These are phyloP conservation scores for Gymnoscelis rufifasciata DNA, from an alignment of 2,888 invertebrate species.

Conservation along the genomic window DNA sequence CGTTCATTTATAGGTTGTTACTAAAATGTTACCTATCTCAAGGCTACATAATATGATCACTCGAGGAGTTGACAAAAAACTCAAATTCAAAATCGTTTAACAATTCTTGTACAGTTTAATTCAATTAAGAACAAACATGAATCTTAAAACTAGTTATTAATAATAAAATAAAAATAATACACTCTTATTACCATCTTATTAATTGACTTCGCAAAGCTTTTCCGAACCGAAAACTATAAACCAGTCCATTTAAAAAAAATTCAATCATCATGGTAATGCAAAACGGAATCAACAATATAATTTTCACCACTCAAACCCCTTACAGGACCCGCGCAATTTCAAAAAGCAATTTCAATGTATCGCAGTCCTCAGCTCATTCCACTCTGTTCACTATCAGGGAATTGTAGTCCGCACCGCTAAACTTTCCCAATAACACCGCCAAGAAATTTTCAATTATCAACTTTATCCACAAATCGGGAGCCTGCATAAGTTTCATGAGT, in stretches of 20 bases:
- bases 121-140: too few relatives aligned
- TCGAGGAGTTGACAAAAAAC: too few relatives aligned
- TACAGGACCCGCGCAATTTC: slow-evolving; percentile 28
- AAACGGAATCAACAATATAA: slow-evolving; percentile 2
- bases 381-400: slow-evolving; percentile 39
- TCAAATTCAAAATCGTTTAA: too few relatives aligned
- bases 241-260: not conserved
- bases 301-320: slow-evolving; percentile 7
- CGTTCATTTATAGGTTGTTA: too few relatives aligned
- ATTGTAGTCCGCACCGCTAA: slow-evolving; percentile 37
- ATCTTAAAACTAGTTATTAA: too few relatives aligned
- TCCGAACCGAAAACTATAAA: too few relatives aligned
- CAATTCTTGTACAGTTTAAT: too few relatives aligned
- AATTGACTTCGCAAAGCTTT: too few relatives aligned
- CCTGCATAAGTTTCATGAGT: slow-evolving; percentile 31
- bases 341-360: slow-evolving; percentile 37
- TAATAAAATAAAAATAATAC: too few relatives aligned
- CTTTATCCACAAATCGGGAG: slow-evolving; percentile 43
- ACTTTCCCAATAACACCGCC: slow-evolving; percentile 55
- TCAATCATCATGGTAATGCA: not conserved
- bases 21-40: too few relatives aligned
- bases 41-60: too few relatives aligned
- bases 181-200: too few relatives aligned
- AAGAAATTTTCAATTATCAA: slow-evolving; percentile 62
- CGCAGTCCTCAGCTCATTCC: slow-evolving; percentile 23